These are phyloP conservation scores for Chlorospingus flavigularis DNA, from an alignment of 2,797 vertebrate species.

Conservation along the genomic window DNA sequence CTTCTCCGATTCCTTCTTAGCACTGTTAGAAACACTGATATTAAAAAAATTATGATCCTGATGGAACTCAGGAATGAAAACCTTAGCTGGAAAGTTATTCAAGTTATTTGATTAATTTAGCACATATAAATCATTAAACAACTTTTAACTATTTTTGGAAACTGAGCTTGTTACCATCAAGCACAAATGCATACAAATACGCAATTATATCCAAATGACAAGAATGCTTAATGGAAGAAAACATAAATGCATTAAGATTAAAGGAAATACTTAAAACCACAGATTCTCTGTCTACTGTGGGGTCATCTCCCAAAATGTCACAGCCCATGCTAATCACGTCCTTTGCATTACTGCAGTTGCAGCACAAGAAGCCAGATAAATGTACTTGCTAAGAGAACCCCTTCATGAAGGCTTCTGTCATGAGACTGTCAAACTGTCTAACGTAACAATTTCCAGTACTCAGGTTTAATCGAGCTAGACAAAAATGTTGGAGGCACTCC, in stretches of 20 bases:
- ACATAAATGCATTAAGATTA: neutral
- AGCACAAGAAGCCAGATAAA: neutral
- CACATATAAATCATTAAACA: neutral
- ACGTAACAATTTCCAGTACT: neutral
- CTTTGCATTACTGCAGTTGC: neutral
- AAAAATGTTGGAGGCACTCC: neutral
- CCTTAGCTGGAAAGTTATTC: constrained; percentile 35
- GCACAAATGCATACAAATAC: neutral
- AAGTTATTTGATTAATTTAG: constrained; percentile 10
- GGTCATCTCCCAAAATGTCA: neutral
- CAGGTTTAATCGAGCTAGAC: constrained; percentile 18
- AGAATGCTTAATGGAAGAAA: neutral
- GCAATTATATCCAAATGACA: neutral
- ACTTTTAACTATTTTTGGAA: neutral
- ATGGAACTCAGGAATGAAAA: neutral
- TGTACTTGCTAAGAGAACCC: neutral
- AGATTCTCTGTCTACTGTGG: neutral
- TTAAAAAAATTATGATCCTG: neutral
- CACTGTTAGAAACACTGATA: neutral
- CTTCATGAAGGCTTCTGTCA: neutral
- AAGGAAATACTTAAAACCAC: neutral
- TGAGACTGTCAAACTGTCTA: neutral
- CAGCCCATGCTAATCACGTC: neutral
- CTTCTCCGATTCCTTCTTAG: neutral
- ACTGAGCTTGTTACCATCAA: neutral